Evolutionary conservation across 2,113 vertebrate genomes (phyloP).

Genomic region (Dendrocopos noguchii): DNA sequence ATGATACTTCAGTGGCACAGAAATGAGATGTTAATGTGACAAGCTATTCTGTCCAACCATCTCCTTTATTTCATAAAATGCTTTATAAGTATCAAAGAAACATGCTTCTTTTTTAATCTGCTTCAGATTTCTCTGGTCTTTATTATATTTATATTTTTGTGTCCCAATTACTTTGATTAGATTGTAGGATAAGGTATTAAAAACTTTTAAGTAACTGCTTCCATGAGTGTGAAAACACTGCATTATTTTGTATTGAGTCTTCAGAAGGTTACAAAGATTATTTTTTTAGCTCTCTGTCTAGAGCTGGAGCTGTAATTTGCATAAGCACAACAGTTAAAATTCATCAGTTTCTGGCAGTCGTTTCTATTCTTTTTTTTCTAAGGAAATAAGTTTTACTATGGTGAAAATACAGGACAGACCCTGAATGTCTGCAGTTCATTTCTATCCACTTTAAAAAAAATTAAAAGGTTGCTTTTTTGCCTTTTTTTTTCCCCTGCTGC

Average conservation of each 20-base stretch:
- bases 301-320: constrained; percentile 2
- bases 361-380: constrained; percentile 17
- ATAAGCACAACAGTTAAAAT: constrained; percentile 30
- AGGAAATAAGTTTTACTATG: constrained; percentile 10
- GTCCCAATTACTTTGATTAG: neutral
- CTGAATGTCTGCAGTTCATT: neutral
- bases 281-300: neutral
- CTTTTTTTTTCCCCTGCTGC: neutral
- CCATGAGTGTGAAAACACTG: neutral
- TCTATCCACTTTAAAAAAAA: neutral
- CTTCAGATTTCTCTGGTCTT: neutral
- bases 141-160: neutral
- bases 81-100: neutral
- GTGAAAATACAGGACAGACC: constrained; percentile 20
- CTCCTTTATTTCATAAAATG: neutral
- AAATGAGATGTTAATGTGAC: neutral
- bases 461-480: neutral
- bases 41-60: neutral
- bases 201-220: neutral
- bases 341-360: neutral
- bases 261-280: neutral
- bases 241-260: neutral
- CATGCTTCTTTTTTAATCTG: neutral
- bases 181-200: neutral
- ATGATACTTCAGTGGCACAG: neutral